Conservation (phyloP, 2,797 vertebrate species). For the Galago senegalensis region DNA sequence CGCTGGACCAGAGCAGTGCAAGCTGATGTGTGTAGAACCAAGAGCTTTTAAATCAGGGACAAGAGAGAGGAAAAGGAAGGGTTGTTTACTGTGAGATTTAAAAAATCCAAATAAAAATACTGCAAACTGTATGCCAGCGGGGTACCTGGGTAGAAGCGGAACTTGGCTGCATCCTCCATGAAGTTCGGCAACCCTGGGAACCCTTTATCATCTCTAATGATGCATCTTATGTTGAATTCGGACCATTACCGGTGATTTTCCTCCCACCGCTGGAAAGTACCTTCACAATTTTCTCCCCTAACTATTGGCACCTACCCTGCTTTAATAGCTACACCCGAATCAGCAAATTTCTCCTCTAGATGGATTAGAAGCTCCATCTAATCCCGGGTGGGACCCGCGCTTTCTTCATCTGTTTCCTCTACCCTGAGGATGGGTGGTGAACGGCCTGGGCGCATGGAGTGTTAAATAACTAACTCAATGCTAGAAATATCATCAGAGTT, state of each 20-base stretch:
- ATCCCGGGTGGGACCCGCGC: not conserved
- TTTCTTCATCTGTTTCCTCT: not conserved
- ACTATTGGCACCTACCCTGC: not conserved
- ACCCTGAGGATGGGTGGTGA: not conserved
- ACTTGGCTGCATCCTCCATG: not conserved
- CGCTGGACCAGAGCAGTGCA: not conserved
- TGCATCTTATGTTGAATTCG: not conserved
- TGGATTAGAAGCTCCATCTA: not conserved
- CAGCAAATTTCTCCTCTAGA: not conserved
- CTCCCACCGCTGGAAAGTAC: not conserved
- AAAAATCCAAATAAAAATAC: conserved; percentile 39
- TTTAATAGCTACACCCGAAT: not conserved
- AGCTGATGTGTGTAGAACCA: not conserved
- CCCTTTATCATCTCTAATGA: rapidly evolving
- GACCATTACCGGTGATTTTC: not conserved
- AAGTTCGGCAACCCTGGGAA: rapidly evolving
- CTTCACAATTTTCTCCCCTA: not conserved
- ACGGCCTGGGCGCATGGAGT: not conserved
- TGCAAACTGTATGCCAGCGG: not conserved
- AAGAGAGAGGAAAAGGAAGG: not conserved
- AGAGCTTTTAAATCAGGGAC: not conserved
- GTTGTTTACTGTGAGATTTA: not conserved
- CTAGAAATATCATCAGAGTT: not conserved
- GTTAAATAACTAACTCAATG: not conserved
- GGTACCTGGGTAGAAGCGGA: not conserved